phyloP scores from a whole-genome alignment of 2,888 invertebrate species.

The Catotricha subobsoleta region DNA sequence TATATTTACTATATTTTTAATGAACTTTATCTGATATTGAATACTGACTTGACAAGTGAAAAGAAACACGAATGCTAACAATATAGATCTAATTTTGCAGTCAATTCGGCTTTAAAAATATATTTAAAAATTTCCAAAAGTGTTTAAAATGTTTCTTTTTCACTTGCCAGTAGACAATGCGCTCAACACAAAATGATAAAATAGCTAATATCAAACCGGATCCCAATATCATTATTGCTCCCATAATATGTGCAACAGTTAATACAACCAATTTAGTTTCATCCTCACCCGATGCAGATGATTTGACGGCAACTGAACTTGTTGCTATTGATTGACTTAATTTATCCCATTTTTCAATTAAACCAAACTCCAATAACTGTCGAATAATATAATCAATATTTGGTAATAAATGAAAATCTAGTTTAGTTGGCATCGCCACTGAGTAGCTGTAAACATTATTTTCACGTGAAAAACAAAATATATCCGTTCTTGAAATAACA shows the following conservation, averaged over 20 bases:
- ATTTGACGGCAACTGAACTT: not conserved
- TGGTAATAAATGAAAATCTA: slow-evolving; percentile 23
- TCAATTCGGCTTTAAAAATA: not conserved
- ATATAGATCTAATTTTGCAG: too few relatives aligned
- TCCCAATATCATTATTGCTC: not conserved
- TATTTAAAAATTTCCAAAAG: not conserved
- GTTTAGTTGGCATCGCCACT: slow-evolving; percentile 23
- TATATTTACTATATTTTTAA: too few relatives aligned
- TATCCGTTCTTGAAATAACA: slow-evolving; percentile 18
- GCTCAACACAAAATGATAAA: not conserved
- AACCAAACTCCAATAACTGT: slow-evolving; percentile 24
- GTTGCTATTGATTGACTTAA: slow-evolving; percentile 13
- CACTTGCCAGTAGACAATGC: not conserved
- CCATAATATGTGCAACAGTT: slow-evolving; percentile 5
- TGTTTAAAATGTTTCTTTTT: not conserved
- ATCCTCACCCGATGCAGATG: not conserved
- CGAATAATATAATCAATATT: slow-evolving; percentile 25
- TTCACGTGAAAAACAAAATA: slow-evolving; percentile 24
- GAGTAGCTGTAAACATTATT: slow-evolving; percentile 25
- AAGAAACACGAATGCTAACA: too few relatives aligned
- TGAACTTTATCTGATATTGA: too few relatives aligned
- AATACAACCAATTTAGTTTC: slow-evolving; percentile 2
- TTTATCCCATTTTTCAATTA: slow-evolving; percentile 25
- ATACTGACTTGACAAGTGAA: too few relatives aligned
- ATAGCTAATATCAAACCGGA: not conserved